A percentile compares a stretch with the other conserved stretches of the same genome.
Conservation (phyloP, 2,113 vertebrate species). For the Aptenodytes forsteri region DNA sequence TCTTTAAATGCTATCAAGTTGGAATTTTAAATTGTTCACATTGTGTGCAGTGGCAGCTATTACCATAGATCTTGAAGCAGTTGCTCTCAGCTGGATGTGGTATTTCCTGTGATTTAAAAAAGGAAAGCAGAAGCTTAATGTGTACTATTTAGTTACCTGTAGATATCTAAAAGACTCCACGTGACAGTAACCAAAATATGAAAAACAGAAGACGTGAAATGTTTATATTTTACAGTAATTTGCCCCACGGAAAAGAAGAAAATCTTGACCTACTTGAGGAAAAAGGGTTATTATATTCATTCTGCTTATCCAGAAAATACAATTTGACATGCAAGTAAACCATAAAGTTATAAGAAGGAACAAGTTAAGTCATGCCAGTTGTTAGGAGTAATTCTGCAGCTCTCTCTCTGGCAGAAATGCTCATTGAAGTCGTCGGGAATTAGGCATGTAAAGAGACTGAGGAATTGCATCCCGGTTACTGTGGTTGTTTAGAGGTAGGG, state of each 20-base stretch:
- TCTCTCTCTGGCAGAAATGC: slow-evolving; percentile 12
- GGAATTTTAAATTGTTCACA: neutral
- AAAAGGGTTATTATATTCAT: slow-evolving; percentile 38
- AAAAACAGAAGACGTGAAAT: neutral
- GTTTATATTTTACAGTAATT: slow-evolving; percentile 12
- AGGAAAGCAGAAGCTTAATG: neutral
- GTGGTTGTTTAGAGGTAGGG: neutral
- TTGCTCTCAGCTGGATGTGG: neutral
- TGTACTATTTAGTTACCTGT: slow-evolving; percentile 19
- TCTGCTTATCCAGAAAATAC: slow-evolving; percentile 22
- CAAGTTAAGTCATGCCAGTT: slow-evolving; percentile 63
- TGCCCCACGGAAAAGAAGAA: neutral
- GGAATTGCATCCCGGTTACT: neutral
- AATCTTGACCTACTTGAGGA: slow-evolving; percentile 60
- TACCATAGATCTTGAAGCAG: neutral
- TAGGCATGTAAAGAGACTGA: neutral
- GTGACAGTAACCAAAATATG: neutral
- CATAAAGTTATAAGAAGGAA: slow-evolving; percentile 35
- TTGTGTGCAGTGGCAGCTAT: neutral
- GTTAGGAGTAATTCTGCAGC: slow-evolving; percentile 38
- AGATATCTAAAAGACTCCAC: neutral
- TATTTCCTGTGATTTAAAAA: neutral
- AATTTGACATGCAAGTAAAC: slow-evolving; percentile 42
- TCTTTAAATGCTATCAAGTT: neutral
- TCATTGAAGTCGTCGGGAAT: neutral